These are phyloP conservation scores for Drosophila mulleri DNA, from an alignment of 2,888 invertebrate species.

Conservation along the genomic window DNA sequence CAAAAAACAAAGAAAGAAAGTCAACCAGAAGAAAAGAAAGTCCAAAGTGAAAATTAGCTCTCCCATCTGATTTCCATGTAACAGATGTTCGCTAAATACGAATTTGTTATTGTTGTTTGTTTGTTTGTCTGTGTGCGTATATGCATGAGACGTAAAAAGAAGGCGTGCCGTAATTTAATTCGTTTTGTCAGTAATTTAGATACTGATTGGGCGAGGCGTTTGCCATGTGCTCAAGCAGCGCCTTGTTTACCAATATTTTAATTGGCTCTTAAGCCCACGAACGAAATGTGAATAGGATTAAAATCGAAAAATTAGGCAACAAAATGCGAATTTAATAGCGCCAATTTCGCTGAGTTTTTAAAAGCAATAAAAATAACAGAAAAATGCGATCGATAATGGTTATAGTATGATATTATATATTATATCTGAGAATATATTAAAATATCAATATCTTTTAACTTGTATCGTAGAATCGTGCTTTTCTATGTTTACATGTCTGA, in stretches of 20 bases:
- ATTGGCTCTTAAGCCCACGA: conserved; percentile 23
- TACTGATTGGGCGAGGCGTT: conserved; percentile 15
- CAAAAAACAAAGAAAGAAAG: not conserved
- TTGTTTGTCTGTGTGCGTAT: not conserved
- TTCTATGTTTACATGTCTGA: too few species aligned
- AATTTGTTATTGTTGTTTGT: conserved; percentile 25
- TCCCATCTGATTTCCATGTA: conserved; percentile 60
- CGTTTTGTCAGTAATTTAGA: conserved; percentile 59
- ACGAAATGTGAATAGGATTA: not conserved
- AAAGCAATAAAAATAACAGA: not conserved
- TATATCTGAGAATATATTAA: too few species aligned
- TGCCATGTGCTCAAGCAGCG: conserved; percentile 16
- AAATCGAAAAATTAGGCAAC: not conserved
- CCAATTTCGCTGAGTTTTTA: not conserved
- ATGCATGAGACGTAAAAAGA: not conserved
- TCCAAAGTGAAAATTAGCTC: conserved; percentile 24
- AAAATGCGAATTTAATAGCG: not conserved
- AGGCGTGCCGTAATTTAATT: conserved; percentile 46
- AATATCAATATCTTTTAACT: too few species aligned
- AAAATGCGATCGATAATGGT: not conserved
- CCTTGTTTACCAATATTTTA: conserved; percentile 39
- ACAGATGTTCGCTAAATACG: conserved; percentile 63
- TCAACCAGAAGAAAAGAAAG: not conserved
- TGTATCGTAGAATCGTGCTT: too few species aligned
- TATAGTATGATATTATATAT: not conserved